Evolutionary conservation across 1,140 invertebrate genomes (phyloP), one percentile per base, ranked within the genome.

Genomic region (Zelostemma sp.): DNA sequence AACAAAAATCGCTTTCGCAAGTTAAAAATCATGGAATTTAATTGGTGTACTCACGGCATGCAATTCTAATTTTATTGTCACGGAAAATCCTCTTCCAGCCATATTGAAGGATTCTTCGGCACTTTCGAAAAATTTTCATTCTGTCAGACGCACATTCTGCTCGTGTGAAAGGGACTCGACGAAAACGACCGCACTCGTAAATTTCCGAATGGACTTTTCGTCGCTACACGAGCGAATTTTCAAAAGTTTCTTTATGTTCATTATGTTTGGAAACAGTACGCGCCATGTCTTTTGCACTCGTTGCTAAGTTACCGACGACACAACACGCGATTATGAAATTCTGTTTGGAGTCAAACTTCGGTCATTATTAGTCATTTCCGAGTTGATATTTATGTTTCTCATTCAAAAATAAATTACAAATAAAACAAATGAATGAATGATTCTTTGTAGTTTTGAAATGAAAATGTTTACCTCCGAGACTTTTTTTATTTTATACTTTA

Each of bases 21-120:
- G 11, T 35, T 1, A 2, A 35, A 35, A 2, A 35, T 9, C 2
- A 6, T 5, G 11, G 5, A 35, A 35, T 35, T 1, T 35, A 1
- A 1, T 35, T 28, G 8, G 8, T 12, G 53, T 75, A 78, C 78
- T 74, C 73, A 85, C 84, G 35, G 83, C 82, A 56, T 85, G 81
- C 47, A 86, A 48, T 49, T 86, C 78, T n/a, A 86, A 49, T 19
- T 79, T 77, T 54, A 85, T 68, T 55, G 78, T 83, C n/a, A 86
- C 77, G 40, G 65, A 77, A 68, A 85, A 86, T 50, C 82, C 82
- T 71, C 73, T 78, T 68, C 77, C 77, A 66, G 78, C 61, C 84
- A 85, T 85, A 15, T 1, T 51, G 50, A 12, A 17, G 33, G 9
- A 45, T 49, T n/a, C 21, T 46, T 15, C 17, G 5, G 11, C 6